Base-by-base conservation (phyloP, 2,113 vertebrate species). In the Bolborhynchus lineola region DNA sequence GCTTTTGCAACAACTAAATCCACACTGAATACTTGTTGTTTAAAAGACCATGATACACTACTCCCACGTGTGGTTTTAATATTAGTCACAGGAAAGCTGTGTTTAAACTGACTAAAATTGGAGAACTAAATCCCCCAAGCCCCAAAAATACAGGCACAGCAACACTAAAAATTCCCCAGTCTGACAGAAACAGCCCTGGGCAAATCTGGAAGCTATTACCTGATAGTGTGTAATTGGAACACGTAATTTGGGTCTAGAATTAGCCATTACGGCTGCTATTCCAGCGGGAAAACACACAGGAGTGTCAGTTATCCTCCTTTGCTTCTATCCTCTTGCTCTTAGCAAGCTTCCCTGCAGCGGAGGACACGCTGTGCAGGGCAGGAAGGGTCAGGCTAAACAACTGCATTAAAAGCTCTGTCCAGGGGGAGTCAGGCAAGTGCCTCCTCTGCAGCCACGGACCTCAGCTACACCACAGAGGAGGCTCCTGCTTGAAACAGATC, bases 61-160 rank as follows among this genome's bases (percentile, higher is more conserved):
- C 82, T 94, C 74, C 74, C 46, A 60, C 0, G 1, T 65, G 76
- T 75, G 35, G 60, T 50, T 91, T 93, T 82, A 87, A 46, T 82
- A n/a, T 82, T 75, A 82, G 65, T 79, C 70, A 72, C 57, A 72
- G 33, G 60, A 92, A 31, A 25, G 4, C 33, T 60, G 60, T 57
- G 59, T 84, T 86, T 94, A 69, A 90, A 65, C 87, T 26, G 82
- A 85, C 83, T 91, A 79, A 64, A 95, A 96, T 15, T 72, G 74
- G 77, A 92, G 85, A 80, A 86, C 31, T 57, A 42, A 76, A 86
- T 28, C 64, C 64, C 41, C 21, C 41, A 53, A 70, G 87, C 9
- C 59, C 76, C 87, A 91, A 76, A 92, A 82, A 69, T 72, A 87
- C 16, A 72, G 44, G 24, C 52, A 44, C 4, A 76, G 29, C 55